Base-by-base conservation (phyloP, 2,113 vertebrate species). In the Athene cunicularia region DNA sequence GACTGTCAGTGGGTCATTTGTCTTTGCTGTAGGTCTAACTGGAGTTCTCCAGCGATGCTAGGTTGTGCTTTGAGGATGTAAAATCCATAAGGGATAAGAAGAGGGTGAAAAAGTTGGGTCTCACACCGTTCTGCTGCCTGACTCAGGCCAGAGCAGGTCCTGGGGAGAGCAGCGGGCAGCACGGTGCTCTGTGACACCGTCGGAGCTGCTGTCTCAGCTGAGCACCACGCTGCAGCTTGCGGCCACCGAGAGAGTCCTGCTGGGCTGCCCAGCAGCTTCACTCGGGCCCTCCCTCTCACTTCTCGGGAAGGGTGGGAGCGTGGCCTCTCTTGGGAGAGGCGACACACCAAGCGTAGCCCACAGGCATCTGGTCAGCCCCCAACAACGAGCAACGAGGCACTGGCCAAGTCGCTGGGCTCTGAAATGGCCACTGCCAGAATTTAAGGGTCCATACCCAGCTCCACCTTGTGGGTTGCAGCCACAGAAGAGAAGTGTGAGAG, bases 1-100 rank as follows among this genome's bases (percentile, higher is more conserved):
- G 26, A 9, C 32, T 9, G 18, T 10, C 53, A 15, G 1, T 0
- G 41, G 10, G 39, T 24, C 62, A 6, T 3, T 1, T 12, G 24
- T 7, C 73, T 32, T n/a, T 43, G 56, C 56, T n/a, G n/a, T 3
- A 21, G 64, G 47, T 13, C 26, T 5, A 13, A 64, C 7, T 22
- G 73, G 33, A 32, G 56, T 6, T 80, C 35, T 27, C 58, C 47
- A 28, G 45, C 1, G 71, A 30, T 12, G n/a, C 17, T 5, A 28
- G 41, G 63, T 12, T 32, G 26, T 35, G 26, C 63, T 66, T n/a
- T 21, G 47, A n/a, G 70, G 53, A 8, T 20, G 7, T 2, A 12
- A 50, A 62, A 43, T 1, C 2, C 53, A 1, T 4, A 27, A 39
- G 19, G 70, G 28, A 27, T 3, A 14, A 55, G 53, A 49, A 55